Conservation (phyloP, 1,140 invertebrate genomes). For the Melipona quadrifasciata region DNA sequence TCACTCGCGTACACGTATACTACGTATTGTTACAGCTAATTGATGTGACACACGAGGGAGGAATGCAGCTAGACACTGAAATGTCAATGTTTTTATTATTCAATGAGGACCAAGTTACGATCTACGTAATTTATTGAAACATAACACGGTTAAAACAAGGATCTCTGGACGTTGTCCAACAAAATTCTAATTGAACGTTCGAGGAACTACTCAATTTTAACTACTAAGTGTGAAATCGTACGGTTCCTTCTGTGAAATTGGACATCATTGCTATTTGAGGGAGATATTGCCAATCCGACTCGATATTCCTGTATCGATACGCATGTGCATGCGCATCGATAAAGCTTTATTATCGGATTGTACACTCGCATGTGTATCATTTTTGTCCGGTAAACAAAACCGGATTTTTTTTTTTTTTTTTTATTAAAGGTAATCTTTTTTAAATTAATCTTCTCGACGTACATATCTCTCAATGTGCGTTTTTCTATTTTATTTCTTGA, state of each 20-base stretch:
- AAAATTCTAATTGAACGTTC: neutral
- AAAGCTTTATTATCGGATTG: neutral
- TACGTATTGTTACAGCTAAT: slow-evolving; percentile 79
- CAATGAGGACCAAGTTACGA: slow-evolving; percentile 74
- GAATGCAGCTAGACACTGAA: slow-evolving; percentile 81
- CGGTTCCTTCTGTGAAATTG: no score
- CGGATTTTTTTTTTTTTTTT: no score
- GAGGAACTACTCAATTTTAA: neutral
- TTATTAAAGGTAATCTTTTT: no score
- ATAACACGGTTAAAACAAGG: slow-evolving; percentile 60
- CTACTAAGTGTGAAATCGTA: neutral
- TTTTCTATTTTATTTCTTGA: neutral
- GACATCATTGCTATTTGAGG: neutral
- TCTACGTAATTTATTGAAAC: slow-evolving; percentile 75
- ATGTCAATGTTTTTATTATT: slow-evolving; percentile 80
- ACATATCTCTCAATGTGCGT: neutral
- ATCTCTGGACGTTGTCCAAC: neutral
- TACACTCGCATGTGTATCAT: neutral
- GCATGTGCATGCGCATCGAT: neutral
- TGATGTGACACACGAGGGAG: slow-evolving; percentile 79
- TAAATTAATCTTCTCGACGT: neutral
- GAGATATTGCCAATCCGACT: neutral
- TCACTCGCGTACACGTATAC: slow-evolving; percentile 77
- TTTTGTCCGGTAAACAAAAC: no score
- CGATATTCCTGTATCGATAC: neutral